Evolutionary conservation across 2,797 vertebrate species (phyloP).

Genomic region (Eulemur albifrons): DNA sequence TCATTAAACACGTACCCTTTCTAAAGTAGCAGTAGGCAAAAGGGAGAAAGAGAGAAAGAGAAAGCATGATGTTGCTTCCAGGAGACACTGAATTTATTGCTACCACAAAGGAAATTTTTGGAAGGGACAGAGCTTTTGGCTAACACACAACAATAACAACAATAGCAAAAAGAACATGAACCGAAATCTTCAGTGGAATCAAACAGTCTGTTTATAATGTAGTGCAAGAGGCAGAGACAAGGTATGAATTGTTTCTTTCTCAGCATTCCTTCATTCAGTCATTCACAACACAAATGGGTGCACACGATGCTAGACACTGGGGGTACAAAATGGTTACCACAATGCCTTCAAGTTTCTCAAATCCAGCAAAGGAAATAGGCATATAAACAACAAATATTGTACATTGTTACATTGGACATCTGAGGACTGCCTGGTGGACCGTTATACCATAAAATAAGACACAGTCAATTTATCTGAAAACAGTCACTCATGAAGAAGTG

Average conservation of each 20-base stretch:
- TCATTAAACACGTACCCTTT: slow-evolving; percentile 25
- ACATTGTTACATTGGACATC: neutral
- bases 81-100: neutral
- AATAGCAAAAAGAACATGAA: neutral
- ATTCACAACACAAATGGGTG: neutral
- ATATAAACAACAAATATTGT: neutral
- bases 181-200: neutral
- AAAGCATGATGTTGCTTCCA: neutral
- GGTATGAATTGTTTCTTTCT: neutral
- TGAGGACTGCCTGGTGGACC: neutral
- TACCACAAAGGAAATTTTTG: neutral
- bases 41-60: neutral
- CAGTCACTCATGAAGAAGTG: neutral
- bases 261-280: neutral
- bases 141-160: neutral
- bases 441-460: neutral
- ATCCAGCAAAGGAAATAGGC: neutral
- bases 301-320: neutral
- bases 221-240: neutral
- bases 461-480: neutral
- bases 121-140: neutral
- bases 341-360: neutral
- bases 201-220: neutral
- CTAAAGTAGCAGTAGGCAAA: slow-evolving; percentile 3
- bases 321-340: neutral